Percentiles rank a stretch among this genome's conserved stretches.
phyloP scores from a whole-genome alignment of 1,140 invertebrate species.

The Matsumurasca onukii region DNA sequence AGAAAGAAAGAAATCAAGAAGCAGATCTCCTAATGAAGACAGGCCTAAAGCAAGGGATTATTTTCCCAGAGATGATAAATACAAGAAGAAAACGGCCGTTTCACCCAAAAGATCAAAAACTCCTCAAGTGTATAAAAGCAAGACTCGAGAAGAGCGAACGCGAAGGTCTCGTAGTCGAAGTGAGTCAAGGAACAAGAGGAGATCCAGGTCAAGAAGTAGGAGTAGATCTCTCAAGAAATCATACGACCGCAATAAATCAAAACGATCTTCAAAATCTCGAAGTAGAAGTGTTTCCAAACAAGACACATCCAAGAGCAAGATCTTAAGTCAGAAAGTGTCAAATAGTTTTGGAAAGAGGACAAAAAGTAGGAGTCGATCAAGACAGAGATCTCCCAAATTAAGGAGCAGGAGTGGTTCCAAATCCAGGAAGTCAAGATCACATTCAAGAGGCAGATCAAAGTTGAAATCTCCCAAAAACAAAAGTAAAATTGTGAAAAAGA shows the following conservation, averaged over 20 bases:
- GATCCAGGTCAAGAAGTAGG: conserved; percentile 22
- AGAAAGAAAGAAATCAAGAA: conserved; percentile 1
- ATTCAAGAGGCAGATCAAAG: conserved; percentile 15
- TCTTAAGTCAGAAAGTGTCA: too few species aligned
- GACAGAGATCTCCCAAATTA: conserved; percentile 11
- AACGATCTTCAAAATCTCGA: neutral
- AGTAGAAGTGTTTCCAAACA: conserved; percentile 4
- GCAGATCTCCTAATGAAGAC: conserved; percentile 19
- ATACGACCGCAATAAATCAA: neutral
- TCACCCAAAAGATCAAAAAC: conserved; percentile 24
- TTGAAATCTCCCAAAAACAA: neutral
- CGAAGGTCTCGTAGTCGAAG: conserved; percentile 27
- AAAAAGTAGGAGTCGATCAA: conserved; percentile 12
- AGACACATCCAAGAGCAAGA: neutral
- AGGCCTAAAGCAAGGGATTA: too few species aligned
- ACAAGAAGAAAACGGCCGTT: too few species aligned
- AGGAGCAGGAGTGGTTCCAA: conserved; percentile 2
- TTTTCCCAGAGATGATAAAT: too few species aligned
- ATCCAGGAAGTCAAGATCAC: conserved; percentile 19
- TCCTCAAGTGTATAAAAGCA: neutral
- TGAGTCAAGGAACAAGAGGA: neutral
- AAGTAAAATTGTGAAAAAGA: conserved; percentile 30
- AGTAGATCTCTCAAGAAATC: neutral
- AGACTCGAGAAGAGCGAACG: conserved; percentile 7
- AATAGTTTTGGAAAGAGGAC: too few species aligned